These are phyloP conservation scores for Porites australiensis DNA, from an alignment of 64 coral and sea anemone species.

Conservation along the genomic window DNA sequence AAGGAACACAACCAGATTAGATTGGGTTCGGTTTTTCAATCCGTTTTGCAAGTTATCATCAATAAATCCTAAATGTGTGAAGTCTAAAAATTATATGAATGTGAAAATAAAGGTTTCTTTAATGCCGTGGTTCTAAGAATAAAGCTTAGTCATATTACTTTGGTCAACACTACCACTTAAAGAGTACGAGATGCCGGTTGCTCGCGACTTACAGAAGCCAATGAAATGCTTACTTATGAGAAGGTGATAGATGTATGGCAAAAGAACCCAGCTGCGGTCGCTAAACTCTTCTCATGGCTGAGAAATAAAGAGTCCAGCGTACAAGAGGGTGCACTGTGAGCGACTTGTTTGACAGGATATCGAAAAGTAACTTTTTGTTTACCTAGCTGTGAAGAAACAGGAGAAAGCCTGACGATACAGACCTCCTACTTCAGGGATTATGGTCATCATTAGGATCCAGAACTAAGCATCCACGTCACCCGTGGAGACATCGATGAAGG, in stretches of 20 bases:
- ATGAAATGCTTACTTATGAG: background rate
- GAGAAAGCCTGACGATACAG: constrained; percentile 33
- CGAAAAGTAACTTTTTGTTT: constrained; percentile 41
- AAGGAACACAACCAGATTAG: no score
- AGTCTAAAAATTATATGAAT: no score
- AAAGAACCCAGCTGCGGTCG: constrained; percentile 13
- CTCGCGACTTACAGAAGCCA: background rate
- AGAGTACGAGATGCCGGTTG: no score
- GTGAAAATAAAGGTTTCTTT: no score
- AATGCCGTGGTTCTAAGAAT: no score
- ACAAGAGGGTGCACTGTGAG: constrained; percentile 8
- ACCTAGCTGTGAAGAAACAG: constrained; percentile 7
- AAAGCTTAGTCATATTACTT: no score
- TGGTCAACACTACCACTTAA: no score
- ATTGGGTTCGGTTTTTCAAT: no score
- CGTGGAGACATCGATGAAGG: constrained; percentile 50
- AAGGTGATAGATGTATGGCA: constrained; percentile 29
- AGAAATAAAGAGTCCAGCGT: background rate
- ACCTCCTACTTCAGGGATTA: constrained; percentile 1
- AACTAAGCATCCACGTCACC: constrained; percentile 9
- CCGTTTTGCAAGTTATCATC: no score
- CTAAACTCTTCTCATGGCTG: constrained; percentile 41
- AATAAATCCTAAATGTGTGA: no score
- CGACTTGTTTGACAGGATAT: background rate
- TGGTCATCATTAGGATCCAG: background rate